These are phyloP conservation scores for Bovichtus diacanthus DNA, from an alignment of 2,797 vertebrate species.

Conservation along the genomic window DNA sequence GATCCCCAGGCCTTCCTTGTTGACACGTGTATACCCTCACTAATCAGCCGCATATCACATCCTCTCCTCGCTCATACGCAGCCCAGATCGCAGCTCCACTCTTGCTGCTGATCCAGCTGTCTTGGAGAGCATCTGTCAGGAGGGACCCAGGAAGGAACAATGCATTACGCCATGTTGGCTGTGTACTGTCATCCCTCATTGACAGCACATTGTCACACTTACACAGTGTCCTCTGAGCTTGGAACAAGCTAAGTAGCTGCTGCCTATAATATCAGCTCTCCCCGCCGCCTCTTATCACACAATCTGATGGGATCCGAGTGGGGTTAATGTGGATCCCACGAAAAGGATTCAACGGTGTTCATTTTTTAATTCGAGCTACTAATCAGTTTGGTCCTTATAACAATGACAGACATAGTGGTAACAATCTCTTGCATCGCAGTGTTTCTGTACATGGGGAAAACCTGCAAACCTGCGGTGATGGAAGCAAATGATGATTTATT, in stretches of 20 bases:
- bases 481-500: constrained; percentile 77
- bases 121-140: constrained; percentile 83
- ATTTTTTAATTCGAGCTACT: constrained; percentile 48
- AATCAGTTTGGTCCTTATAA: constrained; percentile 31
- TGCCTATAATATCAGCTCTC: constrained; percentile 66
- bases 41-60: constrained; percentile 63
- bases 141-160: constrained; percentile 78
- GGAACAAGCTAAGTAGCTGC: constrained; percentile 71
- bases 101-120: constrained; percentile 77
- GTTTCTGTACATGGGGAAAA: constrained; percentile 11
- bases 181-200: constrained; percentile 83
- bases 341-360: constrained; percentile 17
- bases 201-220: constrained; percentile 81
- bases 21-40: constrained; percentile 63
- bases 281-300: constrained; percentile 53
- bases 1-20: constrained; percentile 59
- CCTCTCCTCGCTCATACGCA: constrained; percentile 23
- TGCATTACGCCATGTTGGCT: constrained; percentile 77
- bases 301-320: constrained; percentile 52
- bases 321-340: constrained; percentile 33
- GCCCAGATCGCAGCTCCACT: constrained; percentile 57
- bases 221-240: constrained; percentile 71
- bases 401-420: constrained; percentile 13
- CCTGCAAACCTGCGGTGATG: constrained; percentile 36
- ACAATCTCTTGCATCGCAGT: neutral